Evolutionary conservation across 92 coral and sea anemone species (phyloP).

Genomic region (Palythoa grandiflora): DNA sequence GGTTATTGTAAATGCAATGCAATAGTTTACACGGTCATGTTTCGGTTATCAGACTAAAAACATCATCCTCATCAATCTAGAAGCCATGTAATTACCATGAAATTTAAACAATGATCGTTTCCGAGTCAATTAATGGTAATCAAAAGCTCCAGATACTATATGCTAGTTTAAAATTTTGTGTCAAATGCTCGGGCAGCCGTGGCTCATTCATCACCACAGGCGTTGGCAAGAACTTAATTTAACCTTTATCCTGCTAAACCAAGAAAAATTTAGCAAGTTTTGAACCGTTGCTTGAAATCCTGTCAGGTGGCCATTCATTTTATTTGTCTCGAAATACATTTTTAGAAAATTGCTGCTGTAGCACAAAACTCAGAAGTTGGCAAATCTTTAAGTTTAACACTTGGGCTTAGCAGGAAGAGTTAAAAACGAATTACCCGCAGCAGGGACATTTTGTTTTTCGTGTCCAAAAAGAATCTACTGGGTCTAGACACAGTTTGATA

Average conservation of each 20-base stretch:
- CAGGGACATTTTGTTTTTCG: conserved; percentile 15
- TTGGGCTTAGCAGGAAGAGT: no score
- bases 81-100: no score
- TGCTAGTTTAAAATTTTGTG: neutral
- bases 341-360: no score
- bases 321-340: no score
- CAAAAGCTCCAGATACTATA: neutral
- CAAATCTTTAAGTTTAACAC: no score
- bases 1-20: neutral
- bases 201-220: neutral
- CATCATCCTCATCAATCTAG: neutral
- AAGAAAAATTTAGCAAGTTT: no score
- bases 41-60: neutral
- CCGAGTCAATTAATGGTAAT: neutral
- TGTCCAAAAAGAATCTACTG: conserved; percentile 10
- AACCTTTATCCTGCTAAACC: no score
- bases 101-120: neutral
- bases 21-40: neutral
- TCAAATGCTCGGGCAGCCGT: neutral
- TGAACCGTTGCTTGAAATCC: no score
- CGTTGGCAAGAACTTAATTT: conserved; percentile 7
- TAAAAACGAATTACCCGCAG: conserved; percentile 15
- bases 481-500: conserved; percentile 25
- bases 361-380: no score
- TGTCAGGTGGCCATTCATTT: no score